These are phyloP conservation scores for Cheirogaleus medius DNA, from an alignment of 2,113 vertebrate genomes.

Conservation along the genomic window DNA sequence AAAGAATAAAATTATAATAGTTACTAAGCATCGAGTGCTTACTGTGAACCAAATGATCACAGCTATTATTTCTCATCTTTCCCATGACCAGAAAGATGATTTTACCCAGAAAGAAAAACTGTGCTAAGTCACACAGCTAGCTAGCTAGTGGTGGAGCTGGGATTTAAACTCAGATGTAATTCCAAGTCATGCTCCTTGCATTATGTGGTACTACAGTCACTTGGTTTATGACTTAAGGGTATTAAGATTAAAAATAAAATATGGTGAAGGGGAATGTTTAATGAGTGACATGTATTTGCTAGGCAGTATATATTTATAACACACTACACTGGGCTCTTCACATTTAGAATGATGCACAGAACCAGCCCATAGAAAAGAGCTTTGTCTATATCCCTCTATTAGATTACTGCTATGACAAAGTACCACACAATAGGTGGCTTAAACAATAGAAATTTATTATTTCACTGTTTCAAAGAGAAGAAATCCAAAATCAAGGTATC, in stretches of 20 bases:
- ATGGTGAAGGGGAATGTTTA: background rate
- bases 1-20: slow-evolving; percentile 21
- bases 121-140: background rate
- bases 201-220: background rate
- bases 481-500: background rate
- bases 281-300: background rate
- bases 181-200: background rate
- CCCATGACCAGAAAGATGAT: background rate
- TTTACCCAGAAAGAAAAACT: background rate
- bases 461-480: background rate
- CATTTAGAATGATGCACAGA: background rate
- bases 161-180: background rate
- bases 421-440: background rate
- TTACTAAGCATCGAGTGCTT: background rate
- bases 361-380: background rate
- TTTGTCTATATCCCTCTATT: background rate
- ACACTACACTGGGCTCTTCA: background rate
- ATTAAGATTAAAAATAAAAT: background rate
- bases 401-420: background rate
- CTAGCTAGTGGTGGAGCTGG: background rate
- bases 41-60: background rate
- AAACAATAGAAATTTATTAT: background rate
- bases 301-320: background rate
- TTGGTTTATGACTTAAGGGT: background rate
- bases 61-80: background rate